Conservation (phyloP, 2,888 invertebrate species). For the Candidula unifasciata region DNA sequence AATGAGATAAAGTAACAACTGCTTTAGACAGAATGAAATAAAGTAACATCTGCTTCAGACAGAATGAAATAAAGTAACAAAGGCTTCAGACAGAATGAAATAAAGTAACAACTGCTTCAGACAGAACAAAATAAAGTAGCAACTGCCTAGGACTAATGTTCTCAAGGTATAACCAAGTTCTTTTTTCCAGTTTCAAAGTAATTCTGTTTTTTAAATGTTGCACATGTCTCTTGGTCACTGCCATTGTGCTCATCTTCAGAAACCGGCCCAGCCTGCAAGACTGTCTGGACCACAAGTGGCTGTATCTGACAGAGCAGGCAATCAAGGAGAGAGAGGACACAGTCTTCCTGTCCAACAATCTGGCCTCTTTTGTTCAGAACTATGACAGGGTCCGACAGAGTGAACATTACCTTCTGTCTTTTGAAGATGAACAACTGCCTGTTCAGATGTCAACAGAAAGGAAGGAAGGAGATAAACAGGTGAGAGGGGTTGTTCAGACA, state of each 20-base stretch:
- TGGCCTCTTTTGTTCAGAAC: conserved; percentile 85
- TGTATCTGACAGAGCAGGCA: conserved; percentile 94
- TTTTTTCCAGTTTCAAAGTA: no score
- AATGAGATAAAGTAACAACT: no score
- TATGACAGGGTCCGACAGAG: conserved; percentile 82
- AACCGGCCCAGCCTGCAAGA: conserved; percentile 96
- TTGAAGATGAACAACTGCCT: conserved; percentile 49
- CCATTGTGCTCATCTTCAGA: conserved; percentile 79
- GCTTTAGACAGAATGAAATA: no score
- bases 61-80: no score
- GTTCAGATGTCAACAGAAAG: conserved; percentile 41
- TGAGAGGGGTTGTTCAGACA: not conserved
- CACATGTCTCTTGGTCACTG: no score
- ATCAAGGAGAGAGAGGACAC: conserved; percentile 93
- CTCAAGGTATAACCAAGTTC: no score
- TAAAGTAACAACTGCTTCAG: no score
- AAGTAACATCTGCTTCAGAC: no score
- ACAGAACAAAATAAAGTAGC: no score
- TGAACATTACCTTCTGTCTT: conserved; percentile 40
- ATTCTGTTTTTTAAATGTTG: no score
- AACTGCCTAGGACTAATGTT: no score
- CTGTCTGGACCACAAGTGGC: conserved; percentile 96
- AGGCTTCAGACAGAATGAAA: no score
- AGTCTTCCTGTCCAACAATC: conserved; percentile 83
- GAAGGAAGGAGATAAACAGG: conserved; percentile 4